These are phyloP conservation scores for Poecilobothrus nobilitatus DNA, from an alignment of 2,888 invertebrate species.

Conservation along the genomic window DNA sequence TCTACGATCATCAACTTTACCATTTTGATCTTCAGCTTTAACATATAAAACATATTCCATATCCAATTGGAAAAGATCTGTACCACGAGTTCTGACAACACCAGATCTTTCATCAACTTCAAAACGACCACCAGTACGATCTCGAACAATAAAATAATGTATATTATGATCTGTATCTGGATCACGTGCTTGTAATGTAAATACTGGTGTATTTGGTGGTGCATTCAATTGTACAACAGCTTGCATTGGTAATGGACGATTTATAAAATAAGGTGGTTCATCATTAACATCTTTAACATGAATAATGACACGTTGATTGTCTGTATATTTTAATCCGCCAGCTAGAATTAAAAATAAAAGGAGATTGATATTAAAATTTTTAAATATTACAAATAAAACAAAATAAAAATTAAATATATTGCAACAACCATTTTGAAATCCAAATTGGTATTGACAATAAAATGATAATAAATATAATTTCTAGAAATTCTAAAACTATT, in stretches of 20 bases:
- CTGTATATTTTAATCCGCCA: constrained; percentile 59
- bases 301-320: constrained; percentile 90
- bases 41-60: constrained; percentile 95
- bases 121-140: constrained; percentile 70
- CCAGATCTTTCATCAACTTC: constrained; percentile 88
- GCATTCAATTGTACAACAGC: constrained; percentile 94
- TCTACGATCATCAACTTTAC: constrained; percentile 79
- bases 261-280: constrained; percentile 92
- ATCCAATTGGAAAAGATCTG: constrained; percentile 85
- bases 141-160: constrained; percentile 90
- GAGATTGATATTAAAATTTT: constrained; percentile 8
- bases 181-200: constrained; percentile 93
- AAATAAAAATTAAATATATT: no score
- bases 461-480: no score
- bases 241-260: constrained; percentile 93
- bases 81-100: constrained; percentile 83
- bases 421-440: background rate
- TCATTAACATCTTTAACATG: constrained; percentile 94
- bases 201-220: constrained; percentile 89
- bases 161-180: constrained; percentile 95
- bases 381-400: constrained; percentile 8
- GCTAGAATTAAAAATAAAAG: constrained; percentile 31
- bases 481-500: no score
- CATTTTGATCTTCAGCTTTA: constrained; percentile 91
- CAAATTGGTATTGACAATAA: background rate